Evolutionary conservation across 2,888 invertebrate genomes (phyloP), one percentile per base, ranked within the genome.

Genomic region (Escarpia spicata): DNA sequence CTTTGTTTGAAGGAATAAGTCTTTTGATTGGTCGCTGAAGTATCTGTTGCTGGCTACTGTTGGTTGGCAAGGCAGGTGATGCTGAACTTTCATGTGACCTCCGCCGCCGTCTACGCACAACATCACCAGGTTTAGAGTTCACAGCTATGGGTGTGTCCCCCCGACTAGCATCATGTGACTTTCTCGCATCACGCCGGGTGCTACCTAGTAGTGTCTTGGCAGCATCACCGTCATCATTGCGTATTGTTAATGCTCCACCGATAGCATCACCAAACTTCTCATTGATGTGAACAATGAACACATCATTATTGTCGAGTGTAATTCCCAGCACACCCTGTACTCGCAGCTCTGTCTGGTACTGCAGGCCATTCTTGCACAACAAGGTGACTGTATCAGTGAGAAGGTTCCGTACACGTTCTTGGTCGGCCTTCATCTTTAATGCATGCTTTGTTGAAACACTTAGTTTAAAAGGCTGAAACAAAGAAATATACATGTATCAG

Each of bases 291-390:
- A 75, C 75, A 75, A 75, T 75, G 75, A 75, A 75, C 75, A 91
- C 44, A 91, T 91, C 91, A 1, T n/a, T 91, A 44, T 43, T n/a
- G 44, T 91, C 91, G 6, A 91, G 91, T 37, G 91, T 91, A 26
- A 91, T 91, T 44, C 91, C 91, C 43, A 91, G 91, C 43, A 91
- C 43, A 43, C 91, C 91, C 44, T 91, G 43, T 19, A 91, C 91
- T 91, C 44, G 43, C 91, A 91, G 91, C 19, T 91, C 91, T 43
- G 91, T 43, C 43, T 44, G 43, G 91, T 91, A 91, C 91, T 91
- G 91, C 44, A 91, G 91, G 44, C 91, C 91, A 91, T 44, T 91
- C 91, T 44, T 43, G 44, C 91, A 91, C 44, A 91, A 91, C 44
- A 44, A 15, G 44, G 91, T 91, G 6, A 91, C 44, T 43, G 91